Evolutionary conservation across 2,888 invertebrate genomes (phyloP), one percentile per base, ranked within the genome.

Genomic region (Sesia apiformis): DNA sequence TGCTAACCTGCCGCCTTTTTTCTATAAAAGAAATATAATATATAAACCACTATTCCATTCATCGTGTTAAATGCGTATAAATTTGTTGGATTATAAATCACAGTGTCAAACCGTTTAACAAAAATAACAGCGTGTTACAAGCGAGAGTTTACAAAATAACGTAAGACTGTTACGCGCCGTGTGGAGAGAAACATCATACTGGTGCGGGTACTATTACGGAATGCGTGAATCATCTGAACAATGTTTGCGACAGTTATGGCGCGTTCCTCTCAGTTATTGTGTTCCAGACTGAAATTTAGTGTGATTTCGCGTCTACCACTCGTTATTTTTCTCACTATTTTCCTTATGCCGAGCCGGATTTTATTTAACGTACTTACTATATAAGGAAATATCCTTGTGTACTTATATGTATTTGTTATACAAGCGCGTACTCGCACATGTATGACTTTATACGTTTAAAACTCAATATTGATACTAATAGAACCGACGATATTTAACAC

Each of bases 221-320:
- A 75, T 75, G 78, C 82, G 81, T 85, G 83, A 84, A 84, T 85
- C 84, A 84, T 79, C 73, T 65, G 78, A 78, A 81, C 81, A 81
- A 80, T 86, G 84, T 78, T 78, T 76, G 81, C 72, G 85, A 84
- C 84, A 85, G 77, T 84, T 84, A 86, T 84, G 79, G 84, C 78
- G 67, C 75, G 73, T 76, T 76, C 76, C 73, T 70, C 69, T 82
- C 81, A 85, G 78, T 84, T 85, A 86, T 84, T 80, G 79, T 80
- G 77, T 77, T 76, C 74, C 78, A 78, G 76, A 74, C 81, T 76
- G 78, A 78, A 82, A 82, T 81, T 80, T 77, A 77, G 78, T 76
- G 76, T 80, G 84, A 84, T 84, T 86, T 84, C 84, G 78, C 72
- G 76, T 73, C 69, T 70, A 67, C 70, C 67, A 71, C 67, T 72